Conservation (phyloP, 2,888 invertebrate species). For the Pyrrhosoma nymphula region DNA sequence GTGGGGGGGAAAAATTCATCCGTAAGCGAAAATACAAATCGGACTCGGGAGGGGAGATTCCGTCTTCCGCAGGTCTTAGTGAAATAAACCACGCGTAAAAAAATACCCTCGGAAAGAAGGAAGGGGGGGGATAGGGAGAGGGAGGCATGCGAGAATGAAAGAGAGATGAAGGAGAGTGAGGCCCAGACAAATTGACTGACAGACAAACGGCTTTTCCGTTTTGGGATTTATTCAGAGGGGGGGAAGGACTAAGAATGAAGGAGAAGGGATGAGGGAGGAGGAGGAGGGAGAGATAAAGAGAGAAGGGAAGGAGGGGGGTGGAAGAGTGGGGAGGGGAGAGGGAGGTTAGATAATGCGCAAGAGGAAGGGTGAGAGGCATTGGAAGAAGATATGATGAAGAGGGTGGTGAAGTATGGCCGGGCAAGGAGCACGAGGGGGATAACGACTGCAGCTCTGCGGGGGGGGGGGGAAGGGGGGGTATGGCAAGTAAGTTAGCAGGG, state of each 20-base stretch:
- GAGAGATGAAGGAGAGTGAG: neutral
- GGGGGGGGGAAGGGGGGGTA: too few species aligned
- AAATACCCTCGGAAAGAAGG: neutral
- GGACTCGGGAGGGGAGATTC: neutral
- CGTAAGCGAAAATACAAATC: constrained; percentile 36
- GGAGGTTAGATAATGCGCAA: neutral
- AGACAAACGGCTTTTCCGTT: constrained; percentile 6
- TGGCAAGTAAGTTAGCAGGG: too few species aligned
- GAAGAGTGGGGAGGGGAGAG: neutral
- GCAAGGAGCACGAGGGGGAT: too few species aligned
- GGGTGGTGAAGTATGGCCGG: neutral
- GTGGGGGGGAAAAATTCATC: neutral
- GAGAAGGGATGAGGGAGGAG: neutral
- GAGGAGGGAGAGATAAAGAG: neutral
- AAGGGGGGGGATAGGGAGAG: neutral
- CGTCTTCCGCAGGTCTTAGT: constrained; percentile 27
- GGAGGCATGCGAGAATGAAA: neutral
- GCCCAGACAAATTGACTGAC: constrained; percentile 35
- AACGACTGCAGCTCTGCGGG: neutral
- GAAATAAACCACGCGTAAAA: constrained; percentile 11
- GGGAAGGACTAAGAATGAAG: neutral
- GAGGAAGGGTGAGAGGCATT: neutral
- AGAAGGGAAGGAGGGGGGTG: neutral
- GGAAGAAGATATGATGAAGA: neutral
- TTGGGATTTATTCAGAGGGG: neutral